Evolutionary conservation across 2,888 invertebrate genomes (phyloP).

Genomic region (Dynastes hyllus): DNA sequence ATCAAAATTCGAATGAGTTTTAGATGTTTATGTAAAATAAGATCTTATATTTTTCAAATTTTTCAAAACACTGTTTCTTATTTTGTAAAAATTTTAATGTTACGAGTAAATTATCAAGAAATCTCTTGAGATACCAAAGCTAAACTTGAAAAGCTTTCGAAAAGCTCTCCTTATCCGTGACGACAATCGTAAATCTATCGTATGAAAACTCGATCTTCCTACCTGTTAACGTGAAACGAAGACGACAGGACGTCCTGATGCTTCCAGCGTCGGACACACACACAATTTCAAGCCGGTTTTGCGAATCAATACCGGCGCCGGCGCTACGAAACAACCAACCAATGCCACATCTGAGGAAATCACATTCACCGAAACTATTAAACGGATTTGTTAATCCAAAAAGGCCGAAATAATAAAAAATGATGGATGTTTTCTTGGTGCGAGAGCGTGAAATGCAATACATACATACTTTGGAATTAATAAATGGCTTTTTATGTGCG

Average conservation of each 20-base stretch:
- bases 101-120: too few species aligned
- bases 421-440: not conserved
- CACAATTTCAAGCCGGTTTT: conserved; percentile 65
- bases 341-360: conserved; percentile 37
- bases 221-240: conserved; percentile 65
- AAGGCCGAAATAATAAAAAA: not conserved
- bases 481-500: not conserved
- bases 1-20: too few species aligned
- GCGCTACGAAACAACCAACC: conserved; percentile 59
- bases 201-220: conserved; percentile 59
- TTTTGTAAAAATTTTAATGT: too few species aligned
- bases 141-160: too few species aligned
- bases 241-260: conserved; percentile 62
- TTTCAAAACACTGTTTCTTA: too few species aligned
- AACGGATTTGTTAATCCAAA: conserved; percentile 26
- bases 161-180: not conserved
- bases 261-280: conserved; percentile 62
- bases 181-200: conserved; percentile 4
- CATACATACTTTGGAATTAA: too few species aligned
- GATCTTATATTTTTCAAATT: too few species aligned
- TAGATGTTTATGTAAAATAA: too few species aligned
- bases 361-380: conserved; percentile 17
- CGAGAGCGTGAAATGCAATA: not conserved
- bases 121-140: too few species aligned
- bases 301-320: conserved; percentile 69